These are phyloP conservation scores for Rhinichthys osculus DNA, from an alignment of 2,797 vertebrate genomes.

Conservation along the genomic window DNA sequence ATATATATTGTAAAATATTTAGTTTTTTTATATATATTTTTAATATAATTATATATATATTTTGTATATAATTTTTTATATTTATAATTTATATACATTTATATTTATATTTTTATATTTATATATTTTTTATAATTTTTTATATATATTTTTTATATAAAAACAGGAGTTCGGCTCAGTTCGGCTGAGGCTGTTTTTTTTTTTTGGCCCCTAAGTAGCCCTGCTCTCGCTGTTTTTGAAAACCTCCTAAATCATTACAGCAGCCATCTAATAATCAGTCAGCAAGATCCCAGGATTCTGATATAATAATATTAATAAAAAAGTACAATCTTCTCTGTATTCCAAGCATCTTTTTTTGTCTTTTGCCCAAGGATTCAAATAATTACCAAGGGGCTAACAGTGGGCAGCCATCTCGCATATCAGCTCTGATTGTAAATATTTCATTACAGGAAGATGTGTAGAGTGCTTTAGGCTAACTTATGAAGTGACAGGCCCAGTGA, in stretches of 20 bases:
- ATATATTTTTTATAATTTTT: too few relatives aligned
- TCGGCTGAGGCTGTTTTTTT: not conserved
- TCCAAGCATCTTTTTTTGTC: conserved; percentile 15
- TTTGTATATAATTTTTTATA: too few relatives aligned
- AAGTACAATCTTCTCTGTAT: conserved; percentile 13
- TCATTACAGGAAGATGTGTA: conserved; percentile 47
- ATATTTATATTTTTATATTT: too few relatives aligned
- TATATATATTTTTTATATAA: too few relatives aligned
- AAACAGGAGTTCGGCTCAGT: not conserved
- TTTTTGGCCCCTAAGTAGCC: not conserved
- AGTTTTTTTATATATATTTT: too few relatives aligned
- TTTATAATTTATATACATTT: too few relatives aligned
- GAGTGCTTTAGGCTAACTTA: conserved; percentile 46
- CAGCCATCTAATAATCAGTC: conserved; percentile 8
- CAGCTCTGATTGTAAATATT: conserved; percentile 54
- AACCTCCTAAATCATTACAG: conserved; percentile 10
- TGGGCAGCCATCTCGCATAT: conserved; percentile 43
- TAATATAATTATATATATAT: too few relatives aligned
- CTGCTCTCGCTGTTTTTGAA: not conserved
- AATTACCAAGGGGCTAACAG: conserved; percentile 44
- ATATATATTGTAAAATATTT: too few relatives aligned
- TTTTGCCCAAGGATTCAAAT: conserved; percentile 42
- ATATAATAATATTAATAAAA: conserved; percentile 7
- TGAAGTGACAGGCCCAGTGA: conserved; percentile 37
- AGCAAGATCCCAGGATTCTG: not conserved